Conservation (phyloP, 2,888 invertebrate genomes). For the Cheilosia grossa region DNA sequence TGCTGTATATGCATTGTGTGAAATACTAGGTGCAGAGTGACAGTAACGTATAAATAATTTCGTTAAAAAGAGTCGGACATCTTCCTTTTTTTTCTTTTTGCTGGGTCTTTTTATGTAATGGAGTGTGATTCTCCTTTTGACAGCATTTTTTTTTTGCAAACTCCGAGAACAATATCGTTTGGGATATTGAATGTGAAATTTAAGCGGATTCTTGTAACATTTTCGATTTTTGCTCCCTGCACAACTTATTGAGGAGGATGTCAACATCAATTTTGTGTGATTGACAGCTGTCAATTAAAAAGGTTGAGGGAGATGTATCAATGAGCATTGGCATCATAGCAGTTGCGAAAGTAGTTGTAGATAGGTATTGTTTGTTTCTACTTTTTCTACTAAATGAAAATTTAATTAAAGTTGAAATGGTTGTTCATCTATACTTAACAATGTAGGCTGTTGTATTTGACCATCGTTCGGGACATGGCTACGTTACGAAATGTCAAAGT, state of each 20-base stretch:
- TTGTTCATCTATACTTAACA: too few species aligned
- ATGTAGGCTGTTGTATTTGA: too few species aligned
- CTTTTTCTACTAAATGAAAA: too few species aligned
- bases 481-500: too few species aligned
- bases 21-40: slow-evolving; percentile 38
- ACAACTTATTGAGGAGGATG: slow-evolving; percentile 55
- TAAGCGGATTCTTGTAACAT: slow-evolving; percentile 46
- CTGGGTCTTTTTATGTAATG: slow-evolving; percentile 63
- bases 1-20: slow-evolving; percentile 35
- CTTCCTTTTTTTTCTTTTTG: slow-evolving; percentile 19
- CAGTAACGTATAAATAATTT: slow-evolving; percentile 63
- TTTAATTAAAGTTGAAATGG: too few species aligned
- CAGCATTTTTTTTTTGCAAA: slow-evolving; percentile 61
- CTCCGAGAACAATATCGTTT: slow-evolving; percentile 33
- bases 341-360: neutral
- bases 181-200: slow-evolving; percentile 48
- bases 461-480: too few species aligned
- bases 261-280: slow-evolving; percentile 64
- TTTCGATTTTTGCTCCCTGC: slow-evolving; percentile 29
- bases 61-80: slow-evolving; percentile 40
- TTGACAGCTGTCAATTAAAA: slow-evolving; percentile 67
- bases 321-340: neutral
- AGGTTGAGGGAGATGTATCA: neutral
- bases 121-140: slow-evolving; percentile 63
- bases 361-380: too few species aligned